These are phyloP conservation scores for Pteruthius melanotis DNA, from an alignment of 2,113 vertebrate genomes.

Conservation along the genomic window DNA sequence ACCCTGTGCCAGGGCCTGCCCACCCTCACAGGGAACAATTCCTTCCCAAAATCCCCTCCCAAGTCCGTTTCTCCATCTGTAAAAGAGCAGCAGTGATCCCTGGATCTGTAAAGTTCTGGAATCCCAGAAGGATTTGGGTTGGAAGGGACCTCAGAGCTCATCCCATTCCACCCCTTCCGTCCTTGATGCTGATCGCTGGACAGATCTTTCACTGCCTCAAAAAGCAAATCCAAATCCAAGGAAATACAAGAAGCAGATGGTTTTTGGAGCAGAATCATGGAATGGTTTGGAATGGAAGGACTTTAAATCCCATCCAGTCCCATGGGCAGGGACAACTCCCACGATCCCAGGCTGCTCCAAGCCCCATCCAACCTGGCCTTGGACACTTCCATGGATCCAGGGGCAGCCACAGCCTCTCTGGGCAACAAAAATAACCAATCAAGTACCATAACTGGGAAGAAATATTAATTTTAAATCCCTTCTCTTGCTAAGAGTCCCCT, in stretches of 20 bases:
- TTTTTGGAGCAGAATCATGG: background rate
- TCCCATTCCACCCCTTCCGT: background rate
- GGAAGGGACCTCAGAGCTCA: background rate
- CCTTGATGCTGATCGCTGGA: no score
- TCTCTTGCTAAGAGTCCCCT: background rate
- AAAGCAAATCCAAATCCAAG: background rate
- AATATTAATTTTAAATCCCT: rapidly evolving
- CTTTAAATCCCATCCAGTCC: background rate
- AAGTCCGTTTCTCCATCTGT: background rate
- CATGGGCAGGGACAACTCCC: background rate
- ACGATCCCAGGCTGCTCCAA: rapidly evolving
- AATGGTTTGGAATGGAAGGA: background rate
- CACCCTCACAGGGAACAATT: background rate
- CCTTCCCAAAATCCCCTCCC: background rate
- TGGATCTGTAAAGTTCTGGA: background rate
- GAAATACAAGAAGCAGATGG: no score
- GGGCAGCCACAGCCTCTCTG: background rate
- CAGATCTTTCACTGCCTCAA: background rate
- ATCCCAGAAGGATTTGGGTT: background rate
- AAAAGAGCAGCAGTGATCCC: background rate
- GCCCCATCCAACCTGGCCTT: rapidly evolving
- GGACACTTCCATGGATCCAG: background rate
- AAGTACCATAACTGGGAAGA: background rate
- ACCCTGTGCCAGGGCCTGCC: background rate
- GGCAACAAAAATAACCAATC: background rate